Evolutionary conservation across 2,797 vertebrate genomes (phyloP).

Genomic region (Oryzias dopingdopingensis): DNA sequence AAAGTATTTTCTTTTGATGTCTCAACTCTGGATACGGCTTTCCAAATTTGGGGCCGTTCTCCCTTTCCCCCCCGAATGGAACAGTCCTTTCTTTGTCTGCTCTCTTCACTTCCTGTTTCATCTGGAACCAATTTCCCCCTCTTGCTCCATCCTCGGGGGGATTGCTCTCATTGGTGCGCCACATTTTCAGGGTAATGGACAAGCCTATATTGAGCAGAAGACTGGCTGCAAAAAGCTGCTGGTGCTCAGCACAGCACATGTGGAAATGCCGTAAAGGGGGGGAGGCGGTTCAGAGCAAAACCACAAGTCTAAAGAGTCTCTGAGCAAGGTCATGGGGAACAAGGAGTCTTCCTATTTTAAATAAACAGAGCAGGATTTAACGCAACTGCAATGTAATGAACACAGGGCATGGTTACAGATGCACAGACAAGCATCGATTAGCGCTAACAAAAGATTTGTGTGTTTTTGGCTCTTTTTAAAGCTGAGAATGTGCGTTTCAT

Average conservation of each 20-base stretch:
- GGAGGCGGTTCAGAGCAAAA: conserved; percentile 10
- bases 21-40: conserved; percentile 20
- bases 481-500: not conserved
- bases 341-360: conserved; percentile 22
- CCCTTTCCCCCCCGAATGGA: conserved; percentile 44
- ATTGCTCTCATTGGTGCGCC: conserved; percentile 61
- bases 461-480: not conserved
- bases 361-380: conserved; percentile 18
- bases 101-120: conserved; percentile 74
- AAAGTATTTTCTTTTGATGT: conserved; percentile 35
- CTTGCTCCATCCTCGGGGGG: conserved; percentile 72
- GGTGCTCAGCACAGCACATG: conserved; percentile 24
- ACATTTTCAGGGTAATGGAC: conserved; percentile 44
- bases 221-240: conserved; percentile 25
- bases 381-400: conserved; percentile 9
- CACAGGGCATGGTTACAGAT: no score
- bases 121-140: conserved; percentile 80
- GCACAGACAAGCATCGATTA: no score
- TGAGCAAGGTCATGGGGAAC: conserved; percentile 22
- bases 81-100: conserved; percentile 76
- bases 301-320: conserved; percentile 25
- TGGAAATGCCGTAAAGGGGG: conserved; percentile 20
- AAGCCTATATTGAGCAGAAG: conserved; percentile 28
- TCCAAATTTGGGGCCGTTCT: conserved; percentile 35
- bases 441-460: not conserved